Base-by-base conservation (phyloP, 92 coral and sea anemone species). In the Zoanthus gigantus region DNA sequence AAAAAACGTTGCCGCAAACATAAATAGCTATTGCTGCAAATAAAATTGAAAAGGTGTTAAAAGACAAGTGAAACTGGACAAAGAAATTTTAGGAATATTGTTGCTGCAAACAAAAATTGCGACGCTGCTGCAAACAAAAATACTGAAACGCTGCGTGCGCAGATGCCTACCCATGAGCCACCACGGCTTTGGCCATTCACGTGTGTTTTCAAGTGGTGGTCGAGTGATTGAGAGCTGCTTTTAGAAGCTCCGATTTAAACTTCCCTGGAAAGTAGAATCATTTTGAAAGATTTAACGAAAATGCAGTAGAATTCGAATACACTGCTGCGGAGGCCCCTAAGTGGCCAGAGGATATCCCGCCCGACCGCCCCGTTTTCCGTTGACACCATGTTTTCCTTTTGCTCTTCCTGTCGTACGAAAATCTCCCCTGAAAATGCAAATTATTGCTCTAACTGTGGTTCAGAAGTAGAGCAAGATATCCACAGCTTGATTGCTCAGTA, bases 381-480 rank as follows among this genome's bases (percentile, higher is more conserved):
- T 14, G 28, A 15, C 50, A 75, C 46, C 53, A 86, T 77, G 90
- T 86, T 86, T 86, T 86, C 65, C 65, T 58, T 58, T 58, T 58
- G 90, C 65, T 77, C 28, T 53, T 23, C 32, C 18, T 86, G 90
- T 29, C 60, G 84, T 56, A 75, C 58, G 5, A 84, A 86, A 86
- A 74, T 86, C 10, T 68, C 67, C 12, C 78, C 75, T 56, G 47
- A 72, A 47, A 84, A 71, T 9, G 90, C 85, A 47, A 86, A 77
- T 52, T 77, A 54, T 60, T 86, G 78, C 53, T 77, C 78, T 44
- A 58, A 47, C 37, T 86, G 85, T 86, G 90, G 71, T 72, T 66
- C 56, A 66, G 90, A 75, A 34, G 10, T 75, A 34, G 60, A 72
- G 17, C 18, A n/a, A 28, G 47, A 71, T 83, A 58, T 67, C 31